Conservation (phyloP, 2,113 vertebrate genomes). For the Coptodon bakossiorum region DNA sequence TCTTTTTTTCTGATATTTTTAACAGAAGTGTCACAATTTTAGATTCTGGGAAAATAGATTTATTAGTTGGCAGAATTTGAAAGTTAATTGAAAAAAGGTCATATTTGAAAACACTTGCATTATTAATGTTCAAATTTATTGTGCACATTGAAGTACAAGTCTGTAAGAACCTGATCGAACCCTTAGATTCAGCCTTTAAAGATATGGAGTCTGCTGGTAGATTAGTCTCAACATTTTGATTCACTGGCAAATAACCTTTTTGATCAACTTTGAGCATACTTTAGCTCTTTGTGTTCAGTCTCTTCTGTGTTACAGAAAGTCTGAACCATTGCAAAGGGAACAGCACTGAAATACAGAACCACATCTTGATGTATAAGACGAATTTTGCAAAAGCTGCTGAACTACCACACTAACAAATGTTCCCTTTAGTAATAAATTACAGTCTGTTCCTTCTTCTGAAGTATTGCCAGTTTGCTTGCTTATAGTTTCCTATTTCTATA, state of each 20-base stretch:
- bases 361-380: not conserved
- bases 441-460: not conserved
- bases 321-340: not conserved
- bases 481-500: not conserved
- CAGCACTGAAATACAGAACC: fast-evolving
- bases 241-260: not conserved
- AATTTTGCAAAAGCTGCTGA: not conserved
- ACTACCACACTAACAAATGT: not conserved
- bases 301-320: not conserved
- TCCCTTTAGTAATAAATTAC: not conserved
- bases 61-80: not conserved
- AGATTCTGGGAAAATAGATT: not conserved
- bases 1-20: not conserved
- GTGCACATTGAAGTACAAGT: not conserved
- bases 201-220: not conserved
- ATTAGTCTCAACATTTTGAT: not conserved
- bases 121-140: not conserved
- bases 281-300: not conserved
- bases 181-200: not conserved
- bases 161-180: not conserved
- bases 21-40: not conserved
- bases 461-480: not conserved
- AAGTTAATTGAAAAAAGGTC: not conserved
- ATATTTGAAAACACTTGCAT: not conserved
- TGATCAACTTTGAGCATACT: not conserved